Evolutionary conservation across 2,888 invertebrate genomes (phyloP).

Genomic region (Latheticus oryzae): DNA sequence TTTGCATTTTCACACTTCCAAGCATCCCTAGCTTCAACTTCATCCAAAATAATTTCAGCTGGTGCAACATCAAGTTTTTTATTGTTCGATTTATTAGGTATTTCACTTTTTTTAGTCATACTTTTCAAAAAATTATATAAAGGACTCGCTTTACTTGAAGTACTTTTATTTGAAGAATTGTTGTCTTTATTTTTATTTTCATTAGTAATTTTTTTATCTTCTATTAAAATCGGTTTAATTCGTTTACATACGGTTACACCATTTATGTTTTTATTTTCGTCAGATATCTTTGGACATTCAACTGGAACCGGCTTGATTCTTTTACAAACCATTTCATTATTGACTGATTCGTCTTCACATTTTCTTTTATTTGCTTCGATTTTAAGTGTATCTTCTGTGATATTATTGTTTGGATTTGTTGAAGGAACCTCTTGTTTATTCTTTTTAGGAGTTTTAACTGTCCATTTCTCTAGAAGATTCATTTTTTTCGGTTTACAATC

Average conservation of each 20-base stretch:
- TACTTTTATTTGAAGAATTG: neutral
- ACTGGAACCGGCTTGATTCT: too few species aligned
- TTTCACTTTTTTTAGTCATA: neutral
- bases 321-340: conserved; percentile 1
- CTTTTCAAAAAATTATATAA: conserved; percentile 41
- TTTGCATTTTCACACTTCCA: conserved; percentile 43
- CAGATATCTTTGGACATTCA: too few species aligned
- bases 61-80: conserved; percentile 21
- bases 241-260: conserved; percentile 20
- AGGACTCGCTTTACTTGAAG: conserved; percentile 15
- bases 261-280: too few species aligned
- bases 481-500: conserved; percentile 54
- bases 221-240: conserved; percentile 37
- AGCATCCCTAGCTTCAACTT: conserved; percentile 52
- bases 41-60: conserved; percentile 45
- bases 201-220: conserved; percentile 7
- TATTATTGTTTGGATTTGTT: neutral
- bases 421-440: conserved; percentile 27
- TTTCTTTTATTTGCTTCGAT: conserved; percentile 17
- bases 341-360: conserved; percentile 5
- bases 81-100: conserved; percentile 1
- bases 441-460: conserved; percentile 52
- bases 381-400: neutral
- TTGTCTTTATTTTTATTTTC: conserved; percentile 13
- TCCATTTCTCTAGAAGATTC: conserved; percentile 61